phyloP scores from a whole-genome alignment of 2,888 invertebrate genomes.

The Caenorhabditis plicata region DNA sequence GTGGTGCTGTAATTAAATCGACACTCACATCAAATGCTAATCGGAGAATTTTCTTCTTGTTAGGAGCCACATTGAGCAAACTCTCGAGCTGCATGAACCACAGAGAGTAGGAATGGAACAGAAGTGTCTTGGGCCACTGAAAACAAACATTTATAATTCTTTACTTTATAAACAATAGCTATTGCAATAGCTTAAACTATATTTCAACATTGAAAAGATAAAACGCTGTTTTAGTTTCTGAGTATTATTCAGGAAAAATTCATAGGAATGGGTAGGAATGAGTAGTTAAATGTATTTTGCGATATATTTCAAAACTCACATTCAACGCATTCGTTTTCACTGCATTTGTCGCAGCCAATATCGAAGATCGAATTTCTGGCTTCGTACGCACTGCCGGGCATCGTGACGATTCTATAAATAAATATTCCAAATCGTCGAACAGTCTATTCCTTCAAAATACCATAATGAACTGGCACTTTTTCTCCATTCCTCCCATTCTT shows the following conservation, averaged over 20 bases:
- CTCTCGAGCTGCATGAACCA: slow-evolving; percentile 96
- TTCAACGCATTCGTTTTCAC: slow-evolving; percentile 44
- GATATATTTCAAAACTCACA: slow-evolving; percentile 6
- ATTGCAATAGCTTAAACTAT: too few relatives aligned
- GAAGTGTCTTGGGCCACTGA: slow-evolving; percentile 64
- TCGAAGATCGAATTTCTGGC: slow-evolving; percentile 55
- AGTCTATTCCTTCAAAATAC: slow-evolving; percentile 10
- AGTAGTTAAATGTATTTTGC: too few relatives aligned
- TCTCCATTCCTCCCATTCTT: slow-evolving; percentile 29
- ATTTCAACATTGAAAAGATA: too few relatives aligned
- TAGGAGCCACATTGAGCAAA: slow-evolving; percentile 71
- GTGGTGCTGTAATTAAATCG: not conserved
- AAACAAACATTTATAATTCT: too few relatives aligned
- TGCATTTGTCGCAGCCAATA: slow-evolving; percentile 46
- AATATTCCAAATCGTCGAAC: not conserved
- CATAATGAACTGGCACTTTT: slow-evolving; percentile 40
- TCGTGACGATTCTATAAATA: slow-evolving; percentile 32
- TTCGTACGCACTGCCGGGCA: slow-evolving; percentile 56
- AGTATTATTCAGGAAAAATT: too few relatives aligned
- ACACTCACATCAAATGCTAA: slow-evolving; percentile 67
- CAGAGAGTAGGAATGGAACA: slow-evolving; percentile 74
- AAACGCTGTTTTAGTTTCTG: too few relatives aligned
- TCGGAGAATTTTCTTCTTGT: slow-evolving; percentile 75
- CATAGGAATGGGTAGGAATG: too few relatives aligned
- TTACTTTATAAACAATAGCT: too few relatives aligned